Conservation (phyloP, 35 echinoderm and acorn worm species). For the Strongylocentrotus purpuratus region DNA sequence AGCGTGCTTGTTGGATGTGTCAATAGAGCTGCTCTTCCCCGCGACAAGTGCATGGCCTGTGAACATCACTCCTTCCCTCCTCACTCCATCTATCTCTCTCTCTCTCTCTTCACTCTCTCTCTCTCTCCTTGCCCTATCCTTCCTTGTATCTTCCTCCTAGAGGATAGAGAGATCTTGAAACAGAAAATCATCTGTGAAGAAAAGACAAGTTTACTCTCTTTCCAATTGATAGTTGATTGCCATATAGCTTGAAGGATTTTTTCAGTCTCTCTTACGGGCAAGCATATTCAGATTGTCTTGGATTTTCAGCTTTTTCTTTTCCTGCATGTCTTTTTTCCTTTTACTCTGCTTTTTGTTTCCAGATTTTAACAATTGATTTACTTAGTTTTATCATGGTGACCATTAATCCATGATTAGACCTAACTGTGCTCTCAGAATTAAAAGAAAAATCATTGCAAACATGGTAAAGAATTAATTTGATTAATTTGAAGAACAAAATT, state of each 20-base stretch:
- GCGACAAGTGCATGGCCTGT: slow-evolving; percentile 7
- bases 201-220: background rate
- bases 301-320: background rate
- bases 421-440: too few species aligned
- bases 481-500: too few species aligned
- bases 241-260: too few species aligned
- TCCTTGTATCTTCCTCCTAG: background rate
- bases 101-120: background rate
- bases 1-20: slow-evolving; percentile 14
- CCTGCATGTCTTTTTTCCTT: background rate
- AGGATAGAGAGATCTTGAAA: background rate
- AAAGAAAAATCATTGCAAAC: too few species aligned
- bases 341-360: background rate
- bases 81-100: background rate
- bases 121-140: background rate
- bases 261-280: background rate
- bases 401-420: too few species aligned
- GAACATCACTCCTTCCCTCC: background rate
- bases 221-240: too few species aligned
- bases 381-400: too few species aligned
- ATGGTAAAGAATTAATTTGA: too few species aligned
- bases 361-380: too few species aligned
- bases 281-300: background rate
- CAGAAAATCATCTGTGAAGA: background rate
- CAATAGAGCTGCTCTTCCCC: slow-evolving; percentile 12